phyloP scores from a whole-genome alignment of 2,888 invertebrate species.

The Hypolimnas misippus region DNA sequence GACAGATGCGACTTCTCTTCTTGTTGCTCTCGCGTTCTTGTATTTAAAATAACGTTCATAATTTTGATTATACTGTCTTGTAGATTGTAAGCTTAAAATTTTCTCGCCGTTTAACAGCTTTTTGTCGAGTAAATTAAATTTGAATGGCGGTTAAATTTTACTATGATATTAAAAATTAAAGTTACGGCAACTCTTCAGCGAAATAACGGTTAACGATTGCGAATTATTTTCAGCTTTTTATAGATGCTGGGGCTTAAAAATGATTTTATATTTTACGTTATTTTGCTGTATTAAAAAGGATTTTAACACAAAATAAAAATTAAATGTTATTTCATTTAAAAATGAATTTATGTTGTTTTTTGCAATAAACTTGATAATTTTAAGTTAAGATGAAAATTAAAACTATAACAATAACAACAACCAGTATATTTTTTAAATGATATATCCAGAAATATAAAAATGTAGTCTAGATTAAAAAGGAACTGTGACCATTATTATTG shows the following conservation, averaged over 20 bases:
- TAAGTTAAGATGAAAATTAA: no score
- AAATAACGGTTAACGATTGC: conserved; percentile 31
- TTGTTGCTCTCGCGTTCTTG: background rate
- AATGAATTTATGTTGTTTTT: background rate
- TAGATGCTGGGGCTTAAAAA: background rate
- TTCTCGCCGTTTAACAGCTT: conserved; percentile 30
- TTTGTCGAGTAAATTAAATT: conserved; percentile 40
- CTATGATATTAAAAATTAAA: conserved; percentile 40
- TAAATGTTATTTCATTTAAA: background rate
- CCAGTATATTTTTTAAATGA: no score
- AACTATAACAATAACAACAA: no score
- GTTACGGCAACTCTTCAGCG: conserved; percentile 36
- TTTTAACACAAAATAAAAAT: conserved; percentile 4
- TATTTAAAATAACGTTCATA: background rate
- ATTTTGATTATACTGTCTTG: background rate
- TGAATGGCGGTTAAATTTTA: conserved; percentile 40
- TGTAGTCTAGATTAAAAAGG: no score
- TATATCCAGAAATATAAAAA: no score
- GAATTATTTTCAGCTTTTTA: conserved; percentile 21
- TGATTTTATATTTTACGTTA: background rate
- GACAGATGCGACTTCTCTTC: background rate
- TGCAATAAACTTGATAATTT: no score
- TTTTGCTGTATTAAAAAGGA: background rate
- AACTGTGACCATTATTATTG: no score
- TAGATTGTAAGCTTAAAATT: background rate